These are phyloP conservation scores for Gastracanthus pulcherrimus DNA, from an alignment of 2,888 invertebrate genomes.

Conservation along the genomic window DNA sequence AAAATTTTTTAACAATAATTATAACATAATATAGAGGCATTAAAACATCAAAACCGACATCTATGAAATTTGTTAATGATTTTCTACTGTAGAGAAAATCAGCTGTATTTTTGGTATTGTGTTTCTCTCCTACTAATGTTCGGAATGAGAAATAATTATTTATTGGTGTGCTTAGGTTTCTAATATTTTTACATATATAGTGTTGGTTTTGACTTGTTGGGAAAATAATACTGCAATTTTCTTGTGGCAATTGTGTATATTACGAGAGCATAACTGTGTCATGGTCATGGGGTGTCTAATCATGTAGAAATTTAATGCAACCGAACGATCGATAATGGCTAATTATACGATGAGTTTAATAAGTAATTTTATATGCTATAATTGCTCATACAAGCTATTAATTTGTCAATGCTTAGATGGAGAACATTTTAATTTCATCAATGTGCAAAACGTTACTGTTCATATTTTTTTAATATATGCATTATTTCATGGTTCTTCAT, in stretches of 20 bases:
- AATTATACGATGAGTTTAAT: background rate
- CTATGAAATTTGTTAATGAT: no score
- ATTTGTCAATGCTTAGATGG: background rate
- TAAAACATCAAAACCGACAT: no score
- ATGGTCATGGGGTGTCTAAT: slow-evolving; percentile 31
- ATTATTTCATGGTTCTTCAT: background rate
- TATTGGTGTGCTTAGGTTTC: no score
- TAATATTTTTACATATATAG: background rate
- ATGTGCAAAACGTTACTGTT: background rate
- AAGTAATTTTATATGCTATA: background rate
- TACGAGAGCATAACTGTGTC: slow-evolving; percentile 19
- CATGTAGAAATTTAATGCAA: slow-evolving; percentile 5
- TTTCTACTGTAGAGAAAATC: no score
- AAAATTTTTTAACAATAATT: no score
- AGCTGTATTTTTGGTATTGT: no score
- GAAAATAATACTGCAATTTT: background rate
- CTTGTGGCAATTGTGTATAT: background rate
- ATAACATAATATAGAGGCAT: no score
- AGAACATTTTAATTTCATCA: background rate
- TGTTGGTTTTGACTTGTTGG: background rate
- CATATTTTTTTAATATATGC: background rate
- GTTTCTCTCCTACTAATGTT: no score
- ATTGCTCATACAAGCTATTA: background rate
- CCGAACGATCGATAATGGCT: background rate
- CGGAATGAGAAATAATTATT: no score